A percentile compares a stretch with the other conserved stretches of the same genome.
These are phyloP conservation scores for Polymixis lichenea DNA, from an alignment of 2,888 invertebrate species.

Conservation along the genomic window DNA sequence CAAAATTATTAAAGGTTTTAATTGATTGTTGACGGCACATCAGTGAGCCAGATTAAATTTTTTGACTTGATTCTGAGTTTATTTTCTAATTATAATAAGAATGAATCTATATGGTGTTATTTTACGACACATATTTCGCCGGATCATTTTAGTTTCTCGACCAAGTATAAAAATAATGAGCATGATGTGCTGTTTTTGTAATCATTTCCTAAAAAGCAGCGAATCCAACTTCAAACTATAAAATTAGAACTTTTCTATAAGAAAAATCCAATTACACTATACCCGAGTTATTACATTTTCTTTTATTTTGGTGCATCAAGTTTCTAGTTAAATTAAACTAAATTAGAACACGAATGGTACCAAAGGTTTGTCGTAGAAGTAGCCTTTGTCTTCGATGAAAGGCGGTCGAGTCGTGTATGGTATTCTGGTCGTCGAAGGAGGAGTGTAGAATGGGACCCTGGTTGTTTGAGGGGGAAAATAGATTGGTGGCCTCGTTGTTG, in stretches of 20 bases:
- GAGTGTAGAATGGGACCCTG: constrained; percentile 22
- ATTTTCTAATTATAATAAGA: not conserved
- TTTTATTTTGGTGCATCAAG: constrained; percentile 61
- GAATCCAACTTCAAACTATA: constrained; percentile 17
- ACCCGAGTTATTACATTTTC: not conserved
- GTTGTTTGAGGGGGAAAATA: constrained; percentile 29
- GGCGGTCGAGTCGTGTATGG: constrained; percentile 81
- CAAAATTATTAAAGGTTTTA: constrained; percentile 40
- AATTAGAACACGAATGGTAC: constrained; percentile 86
- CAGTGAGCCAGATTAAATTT: not conserved
- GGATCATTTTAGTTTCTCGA: not conserved
- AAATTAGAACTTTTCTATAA: constrained; percentile 23
- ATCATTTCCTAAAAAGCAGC: not conserved
- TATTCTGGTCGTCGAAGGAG: constrained; percentile 61
- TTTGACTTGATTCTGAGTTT: constrained; percentile 1
- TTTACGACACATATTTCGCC: not conserved
- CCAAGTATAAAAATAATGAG: not conserved
- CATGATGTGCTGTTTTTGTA: not conserved
- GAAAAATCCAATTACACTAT: constrained; percentile 30
- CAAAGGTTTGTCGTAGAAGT: constrained; percentile 85
- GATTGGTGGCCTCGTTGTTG: constrained; percentile 53
- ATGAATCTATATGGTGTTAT: not conserved
- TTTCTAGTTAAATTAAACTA: constrained; percentile 59
- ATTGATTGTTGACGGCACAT: not conserved
- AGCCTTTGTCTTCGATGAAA: constrained; percentile 83